phyloP scores from a whole-genome alignment of 1,140 invertebrate genomes.

The Zaprionus kolodkinae region DNA sequence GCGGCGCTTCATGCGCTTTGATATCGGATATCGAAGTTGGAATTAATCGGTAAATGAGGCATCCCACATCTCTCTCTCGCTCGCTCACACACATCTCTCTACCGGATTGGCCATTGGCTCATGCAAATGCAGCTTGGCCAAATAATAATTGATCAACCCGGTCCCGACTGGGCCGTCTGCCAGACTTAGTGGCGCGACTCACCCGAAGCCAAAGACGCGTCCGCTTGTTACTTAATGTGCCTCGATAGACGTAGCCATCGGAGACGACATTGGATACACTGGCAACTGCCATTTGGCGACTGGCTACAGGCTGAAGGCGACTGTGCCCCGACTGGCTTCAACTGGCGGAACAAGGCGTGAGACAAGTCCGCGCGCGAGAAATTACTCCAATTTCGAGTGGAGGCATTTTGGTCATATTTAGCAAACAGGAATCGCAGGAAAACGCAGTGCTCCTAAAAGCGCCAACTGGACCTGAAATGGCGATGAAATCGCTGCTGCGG shows the following conservation, averaged over 20 bases:
- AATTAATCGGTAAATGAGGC: neutral
- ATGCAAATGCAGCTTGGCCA: constrained; percentile 37
- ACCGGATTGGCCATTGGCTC: constrained; percentile 1
- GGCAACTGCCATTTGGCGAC: neutral
- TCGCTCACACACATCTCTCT: neutral
- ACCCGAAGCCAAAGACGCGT: constrained; percentile 21
- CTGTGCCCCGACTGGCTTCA: constrained; percentile 26
- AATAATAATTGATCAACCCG: constrained; percentile 49
- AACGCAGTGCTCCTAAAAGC: constrained; percentile 27
- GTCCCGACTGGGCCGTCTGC: constrained; percentile 16
- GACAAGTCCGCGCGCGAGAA: constrained; percentile 58
- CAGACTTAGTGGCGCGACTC: constrained; percentile 63
- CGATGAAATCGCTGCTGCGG: constrained; percentile 76
- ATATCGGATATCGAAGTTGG: constrained; percentile 9
- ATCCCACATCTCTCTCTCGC: neutral
- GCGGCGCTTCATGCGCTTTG: constrained; percentile 16
- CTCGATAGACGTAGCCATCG: constrained; percentile 30
- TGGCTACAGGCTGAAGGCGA: constrained; percentile 23
- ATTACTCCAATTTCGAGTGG: constrained; percentile 83
- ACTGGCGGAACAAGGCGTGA: constrained; percentile 61
- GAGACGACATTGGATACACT: constrained; percentile 36
- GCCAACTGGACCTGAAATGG: constrained; percentile 77
- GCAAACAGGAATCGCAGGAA: constrained; percentile 74
- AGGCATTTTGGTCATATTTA: constrained; percentile 81
- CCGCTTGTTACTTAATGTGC: constrained; percentile 75